Evolutionary conservation across 2,888 invertebrate species (phyloP).

Genomic region (Eurytoma californica): DNA sequence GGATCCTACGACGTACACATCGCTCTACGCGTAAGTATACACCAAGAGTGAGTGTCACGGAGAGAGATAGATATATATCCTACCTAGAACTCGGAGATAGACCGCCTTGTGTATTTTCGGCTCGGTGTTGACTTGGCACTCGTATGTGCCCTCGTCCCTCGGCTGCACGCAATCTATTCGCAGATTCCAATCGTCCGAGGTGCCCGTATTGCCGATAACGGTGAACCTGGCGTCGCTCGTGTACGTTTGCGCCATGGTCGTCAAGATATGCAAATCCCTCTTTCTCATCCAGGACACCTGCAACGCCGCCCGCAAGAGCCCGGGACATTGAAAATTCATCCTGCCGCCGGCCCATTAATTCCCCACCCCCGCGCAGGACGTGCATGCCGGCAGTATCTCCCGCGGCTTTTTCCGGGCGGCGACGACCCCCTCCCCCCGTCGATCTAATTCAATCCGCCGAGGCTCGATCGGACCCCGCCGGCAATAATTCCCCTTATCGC

Average conservation of each 20-base stretch:
- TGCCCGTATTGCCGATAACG: constrained; percentile 80
- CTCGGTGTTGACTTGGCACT: constrained; percentile 92
- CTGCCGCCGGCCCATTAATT: constrained; percentile 26
- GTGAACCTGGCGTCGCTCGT: constrained; percentile 83
- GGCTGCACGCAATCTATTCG: constrained; percentile 78
- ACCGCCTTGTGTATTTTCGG: constrained; percentile 91
- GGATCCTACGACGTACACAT: not conserved
- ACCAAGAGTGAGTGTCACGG: not conserved
- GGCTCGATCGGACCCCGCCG: not conserved
- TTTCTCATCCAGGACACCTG: constrained; percentile 83
- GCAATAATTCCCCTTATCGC: constrained; percentile 51
- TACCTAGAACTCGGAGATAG: constrained; percentile 86
- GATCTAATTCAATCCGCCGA: constrained; percentile 47
- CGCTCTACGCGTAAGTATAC: not conserved
- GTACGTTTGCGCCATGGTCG: constrained; percentile 81
- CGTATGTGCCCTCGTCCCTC: constrained; percentile 81
- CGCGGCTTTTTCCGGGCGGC: not conserved
- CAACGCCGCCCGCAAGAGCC: constrained; percentile 77
- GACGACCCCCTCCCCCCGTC: not conserved
- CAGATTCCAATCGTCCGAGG: constrained; percentile 81
- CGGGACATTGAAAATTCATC: constrained; percentile 54
- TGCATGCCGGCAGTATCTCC: not conserved
- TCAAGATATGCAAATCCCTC: constrained; percentile 79
- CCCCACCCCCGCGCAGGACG: not conserved
- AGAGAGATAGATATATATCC: constrained; percentile 14